Base-by-base conservation (phyloP, 1,140 invertebrate genomes). In the Holcopasites calliopsidis region DNA sequence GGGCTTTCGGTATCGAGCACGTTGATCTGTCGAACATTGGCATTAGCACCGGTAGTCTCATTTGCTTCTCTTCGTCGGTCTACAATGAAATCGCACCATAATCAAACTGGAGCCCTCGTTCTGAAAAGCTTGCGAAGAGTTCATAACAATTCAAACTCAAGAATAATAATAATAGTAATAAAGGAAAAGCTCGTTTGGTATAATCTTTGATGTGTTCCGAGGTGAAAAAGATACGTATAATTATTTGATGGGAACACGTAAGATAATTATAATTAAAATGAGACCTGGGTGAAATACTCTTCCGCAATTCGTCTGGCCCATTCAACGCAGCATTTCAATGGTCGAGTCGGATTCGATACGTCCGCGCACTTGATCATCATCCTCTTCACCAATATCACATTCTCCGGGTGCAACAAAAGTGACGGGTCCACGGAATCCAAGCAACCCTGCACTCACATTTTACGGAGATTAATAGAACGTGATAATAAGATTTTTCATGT, bases 351-450 rank as follows among this genome's bases (percentile, higher is more conserved):
- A 92, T 99, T 99, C 18, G 97, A 98, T 1, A 99, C 97, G 91
- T 99, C 98, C 0, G 98, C 97, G 92, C 98, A 99, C 92, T 99
- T 99, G 86, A 99, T 99, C 92, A 99, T 95, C 97, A 99, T 99
- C 75, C 98, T 93, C 85, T 97, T 97, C 16, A 98, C 94, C 1
- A 98, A 91, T 23, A 94, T 93, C 28, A 97, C 93, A 88, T 98
- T 98, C 86, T 98, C 97, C 7, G 95, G 94, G 44, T 92, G 90
- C 38, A 92, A 89, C n/a, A 94, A 79, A 2, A 92, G 89, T 35
- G 92, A 92, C 69, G 92, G 92, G 71, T 94, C 94, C 11, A 93
- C 44, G 35, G 78, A 77, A 66, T 90, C 88, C 18, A 86, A 76
- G 86, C 80, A 88, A 52, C 75, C 66, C 91, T 92, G 42, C 7